Base-by-base conservation (phyloP, 1,140 invertebrate species). In the Oryzaephilus surinamensis region DNA sequence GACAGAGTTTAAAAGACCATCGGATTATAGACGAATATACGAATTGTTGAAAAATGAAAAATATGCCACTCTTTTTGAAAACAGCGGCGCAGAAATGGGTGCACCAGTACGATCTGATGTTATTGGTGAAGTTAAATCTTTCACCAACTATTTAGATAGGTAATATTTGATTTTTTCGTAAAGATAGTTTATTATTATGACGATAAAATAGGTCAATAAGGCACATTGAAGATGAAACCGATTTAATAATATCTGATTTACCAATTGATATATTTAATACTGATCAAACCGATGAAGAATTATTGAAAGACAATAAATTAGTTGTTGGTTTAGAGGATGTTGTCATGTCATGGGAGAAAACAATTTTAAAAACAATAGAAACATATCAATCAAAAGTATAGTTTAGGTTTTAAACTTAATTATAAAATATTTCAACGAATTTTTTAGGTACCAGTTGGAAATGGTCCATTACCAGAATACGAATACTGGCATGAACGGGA, bases 401-500 rank as follows among this genome's bases (percentile, higher is more conserved):
- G 15, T 11, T 28, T 6, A 33, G 20, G 3, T 33, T 19, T 6
- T 11, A 6, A 24, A 36, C 26, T 14, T 20, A 7, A 32, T n/a
- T 8, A 14, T 13, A 31, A 32, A 32, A 33, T 18, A 40, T 43
- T 42, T 32, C n/a, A 30, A n/a, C n/a, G n/a, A 35, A 29, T 37
- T 16, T 48, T 40, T 37, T 37, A 61, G 56, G 60, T 54, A 29
- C 71, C 75, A 1, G 65, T 72, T 27, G 81, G 76, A 0, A 76
- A 80, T 41, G 81, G 79, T 0, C 89, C 87, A 1, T 65, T 90
- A 32, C 76, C 80, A 0, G 85, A 91, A 54, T 86, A 83, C 48
- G 76, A 81, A 28, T 86, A 81, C 45, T 93, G 89, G 89, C 69
- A 79, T 17, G 77, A 85, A 43, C 66, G 78, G 50, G 77, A 89